Base-by-base conservation (phyloP, 2,797 vertebrate species). In the Gobio occitaniae region DNA sequence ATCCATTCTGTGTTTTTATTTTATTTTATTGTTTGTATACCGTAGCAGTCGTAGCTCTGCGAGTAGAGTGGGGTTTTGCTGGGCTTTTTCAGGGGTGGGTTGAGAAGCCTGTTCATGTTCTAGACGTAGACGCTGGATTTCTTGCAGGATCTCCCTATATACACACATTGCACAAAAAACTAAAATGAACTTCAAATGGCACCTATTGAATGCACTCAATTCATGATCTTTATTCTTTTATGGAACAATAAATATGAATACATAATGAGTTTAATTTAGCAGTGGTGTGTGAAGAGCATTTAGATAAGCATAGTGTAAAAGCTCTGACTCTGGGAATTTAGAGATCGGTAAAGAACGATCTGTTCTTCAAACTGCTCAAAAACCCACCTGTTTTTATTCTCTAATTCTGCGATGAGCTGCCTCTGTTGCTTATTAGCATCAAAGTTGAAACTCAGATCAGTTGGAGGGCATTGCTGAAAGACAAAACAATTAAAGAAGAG, bases 81-180 rank as follows among this genome's bases (percentile, higher is more conserved):
- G 98, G 68, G 97, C 98, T 89, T 98, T 99, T 91, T 99, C 98
- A 0, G 98, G 98, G 1, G 98, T 99, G 25, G 97, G 97, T 89
- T 99, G 98, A 2, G 98, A 99, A 2, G 98, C 98, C 88, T 99
- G 97, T 36, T 99, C 98, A 0, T 99, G 98, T 82, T 99, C 98
- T 92, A 99, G 92, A 66, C 98, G 94, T 47, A 99, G 96, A 41
- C 98, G 94, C 95, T 99, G 98, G 74, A 99, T 99, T 91, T 99
- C 98, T 85, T 98, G 98, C 15, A 99, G 95, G 82, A 99, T 99
- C 93, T 99, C 97, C 83, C 97, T 99, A 63, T 71, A 87, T 25
- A 0, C 44, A 84, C 44, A 84, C 63, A 77, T 2, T 11, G 77
- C 72, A 72, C 61, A 63, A 38, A 68, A 15, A 74, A 38, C 21